Base-by-base conservation (phyloP, 2,113 vertebrate species). In the Megaceryle maxima region DNA sequence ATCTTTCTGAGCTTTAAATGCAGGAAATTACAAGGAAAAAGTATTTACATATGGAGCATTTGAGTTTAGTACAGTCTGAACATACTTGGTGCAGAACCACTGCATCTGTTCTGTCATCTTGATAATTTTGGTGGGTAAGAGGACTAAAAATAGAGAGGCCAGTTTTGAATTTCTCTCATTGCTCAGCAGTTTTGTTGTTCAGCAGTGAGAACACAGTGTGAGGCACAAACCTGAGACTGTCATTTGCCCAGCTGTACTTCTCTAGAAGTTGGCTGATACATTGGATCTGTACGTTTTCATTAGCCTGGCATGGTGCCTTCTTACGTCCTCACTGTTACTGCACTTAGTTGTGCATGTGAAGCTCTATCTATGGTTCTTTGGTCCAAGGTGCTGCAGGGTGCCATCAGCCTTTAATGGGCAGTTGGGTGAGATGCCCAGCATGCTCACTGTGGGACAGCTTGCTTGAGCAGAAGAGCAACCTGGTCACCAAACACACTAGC, bases 271-370 rank as follows among this genome's bases (percentile, higher is more conserved):
- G 80, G 28, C 13, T 25, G 50, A 46, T 50, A 10, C 25, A 5
- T 26, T 62, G 75, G 35, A 28, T 43, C 15, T 4, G 25, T 25
- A 7, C 0, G 0, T 79, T 85, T 66, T 43, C 33, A 11, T 70
- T 62, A 62, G 50, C 33, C 24, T 70, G 62, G 25, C 29, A 6
- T 0, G 5, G 26, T 33, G 7, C 41, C 11, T n/a, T 46, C 1
- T 22, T 39, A 9, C 8, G n/a, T 76, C 51, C 35, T 70, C 28
- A 6, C 39, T 83, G 35, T 35, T 75, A 0, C 41, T 46, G 44
- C 60, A 21, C 44, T 70, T 16, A 3, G 3, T 2, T 1, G 8
- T 35, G 48, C 0, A 0, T 28, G 29, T 46, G 39, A 89, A 29
- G 56, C 50, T 86, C 5, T 60, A n/a, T 11, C 43, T 39, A 1